Base-by-base conservation (phyloP, 2,797 vertebrate genomes). In the Chaetophractus vellerosus region DNA sequence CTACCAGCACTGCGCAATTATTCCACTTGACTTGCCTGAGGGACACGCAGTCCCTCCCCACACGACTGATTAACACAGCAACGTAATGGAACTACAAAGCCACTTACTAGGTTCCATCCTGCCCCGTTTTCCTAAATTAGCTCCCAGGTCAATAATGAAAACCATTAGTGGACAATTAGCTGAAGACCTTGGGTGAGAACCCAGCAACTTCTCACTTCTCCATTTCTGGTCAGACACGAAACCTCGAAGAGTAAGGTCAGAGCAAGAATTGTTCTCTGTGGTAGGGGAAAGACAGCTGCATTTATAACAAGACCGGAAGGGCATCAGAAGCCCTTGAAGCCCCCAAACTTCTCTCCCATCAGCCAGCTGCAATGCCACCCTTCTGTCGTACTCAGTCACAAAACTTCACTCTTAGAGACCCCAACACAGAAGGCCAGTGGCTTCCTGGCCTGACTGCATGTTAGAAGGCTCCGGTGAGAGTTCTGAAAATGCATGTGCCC, bases 91-190 rank as follows among this genome's bases (percentile, higher is more conserved):
- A 41, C 41, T 38, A 6, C 23, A 18, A 71, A 69, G 15, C 52
- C 45, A 31, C 78, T 71, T 41, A 7, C 3, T 6, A 23, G 11
- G n/a, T 5, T 45, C 75, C 66, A 5, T 66, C 55, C 79, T 23
- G 55, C 59, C 55, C 74, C 61, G 5, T 9, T 41, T 81, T 48
- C 91, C 66, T 55, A 68, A 57, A 79, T 76, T 61, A 94, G 93
- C 79, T 78, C 64, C 38, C 11, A 24, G 59, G 86, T 93, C 92
- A 92, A 38, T 81, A 72, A 61, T 1, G 15, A 69, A 90, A 93
- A 57, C 93, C 75, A 84, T 91, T 26, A 83, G 75, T 1, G 10
- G 78, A 74, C 26, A 80, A 72, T 95, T 80, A 83, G 72, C 69
- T 41, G 48, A 80, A 61, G 82, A 66, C 89, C 69, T 50, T 52